Conservation (phyloP, 2,797 vertebrate genomes). For the Malurus splendens region DNA sequence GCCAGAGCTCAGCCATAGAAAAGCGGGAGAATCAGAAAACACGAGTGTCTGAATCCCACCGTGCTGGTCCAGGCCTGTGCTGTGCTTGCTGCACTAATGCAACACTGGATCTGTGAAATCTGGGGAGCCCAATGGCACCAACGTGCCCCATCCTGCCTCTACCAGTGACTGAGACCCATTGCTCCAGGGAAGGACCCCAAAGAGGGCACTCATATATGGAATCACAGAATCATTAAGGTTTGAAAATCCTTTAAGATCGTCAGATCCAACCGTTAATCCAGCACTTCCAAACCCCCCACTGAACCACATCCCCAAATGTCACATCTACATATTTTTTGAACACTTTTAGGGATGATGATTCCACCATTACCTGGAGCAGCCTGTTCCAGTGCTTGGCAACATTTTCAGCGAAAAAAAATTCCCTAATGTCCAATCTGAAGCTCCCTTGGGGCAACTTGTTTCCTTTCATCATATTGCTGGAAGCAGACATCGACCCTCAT, state of each 20-base stretch:
- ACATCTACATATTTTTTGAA: neutral
- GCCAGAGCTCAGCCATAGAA: neutral
- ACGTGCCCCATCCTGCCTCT: rapidly evolving
- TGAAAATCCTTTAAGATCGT: neutral
- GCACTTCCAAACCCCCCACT: neutral
- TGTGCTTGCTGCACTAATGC: neutral
- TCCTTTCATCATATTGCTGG: neutral
- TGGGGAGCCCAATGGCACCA: neutral
- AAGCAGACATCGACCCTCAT: rapidly evolving
- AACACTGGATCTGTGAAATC: rapidly evolving
- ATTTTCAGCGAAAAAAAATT: neutral
- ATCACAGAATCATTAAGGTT: too few relatives aligned
- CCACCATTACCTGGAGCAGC: neutral
- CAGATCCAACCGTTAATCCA: neutral
- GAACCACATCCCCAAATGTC: neutral
- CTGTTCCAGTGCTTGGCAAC: neutral
- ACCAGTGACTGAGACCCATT: rapidly evolving
- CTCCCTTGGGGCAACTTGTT: neutral
- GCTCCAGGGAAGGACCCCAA: neutral
- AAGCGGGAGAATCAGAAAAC: neutral
- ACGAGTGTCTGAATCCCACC: neutral
- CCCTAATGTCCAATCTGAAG: neutral
- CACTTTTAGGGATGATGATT: neutral
- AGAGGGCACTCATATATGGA: neutral
- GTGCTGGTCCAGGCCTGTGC: neutral